Evolutionary conservation across 2,888 invertebrate genomes (phyloP).

Genomic region (Prosopocoilus inquinatus): DNA sequence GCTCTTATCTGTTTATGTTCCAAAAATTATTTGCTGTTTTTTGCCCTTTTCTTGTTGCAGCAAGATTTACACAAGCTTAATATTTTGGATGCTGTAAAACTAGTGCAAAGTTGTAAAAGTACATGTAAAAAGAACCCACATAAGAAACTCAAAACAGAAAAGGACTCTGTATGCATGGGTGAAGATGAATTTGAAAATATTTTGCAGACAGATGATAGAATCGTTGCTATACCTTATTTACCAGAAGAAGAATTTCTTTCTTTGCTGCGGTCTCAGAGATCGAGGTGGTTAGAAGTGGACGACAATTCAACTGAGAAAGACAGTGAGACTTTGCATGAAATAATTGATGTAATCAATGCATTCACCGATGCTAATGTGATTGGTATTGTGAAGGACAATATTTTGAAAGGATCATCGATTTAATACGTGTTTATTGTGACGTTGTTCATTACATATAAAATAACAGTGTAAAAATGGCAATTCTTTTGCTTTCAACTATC

Average conservation of each 20-base stretch:
- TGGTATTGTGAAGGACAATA: no score
- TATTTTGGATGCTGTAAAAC: conserved; percentile 19
- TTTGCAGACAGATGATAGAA: conserved; percentile 11
- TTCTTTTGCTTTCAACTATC: no score
- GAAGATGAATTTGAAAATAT: conserved; percentile 1
- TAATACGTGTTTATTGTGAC: no score
- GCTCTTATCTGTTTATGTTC: not conserved
- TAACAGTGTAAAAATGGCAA: no score
- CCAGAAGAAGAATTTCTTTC: conserved; percentile 29
- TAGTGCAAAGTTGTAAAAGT: conserved; percentile 24
- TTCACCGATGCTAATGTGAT: conserved; percentile 11
- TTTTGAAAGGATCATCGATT: no score
- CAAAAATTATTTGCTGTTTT: not conserved
- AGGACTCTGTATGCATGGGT: not conserved
- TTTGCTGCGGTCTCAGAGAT: conserved; percentile 34
- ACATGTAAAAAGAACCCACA: conserved; percentile 8
- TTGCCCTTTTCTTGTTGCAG: not conserved
- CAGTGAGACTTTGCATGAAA: conserved; percentile 48
- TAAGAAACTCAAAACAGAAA: not conserved
- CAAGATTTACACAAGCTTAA: not conserved
- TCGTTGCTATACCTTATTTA: conserved; percentile 28
- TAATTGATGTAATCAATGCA: conserved; percentile 41
- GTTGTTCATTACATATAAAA: no score
- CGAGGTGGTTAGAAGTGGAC: conserved; percentile 27
- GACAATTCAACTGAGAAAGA: conserved; percentile 32